A percentile compares a stretch with the other conserved stretches of the same genome.
Evolutionary conservation across 2,888 invertebrate genomes (phyloP).

Genomic region (Coenonympha arcania): DNA sequence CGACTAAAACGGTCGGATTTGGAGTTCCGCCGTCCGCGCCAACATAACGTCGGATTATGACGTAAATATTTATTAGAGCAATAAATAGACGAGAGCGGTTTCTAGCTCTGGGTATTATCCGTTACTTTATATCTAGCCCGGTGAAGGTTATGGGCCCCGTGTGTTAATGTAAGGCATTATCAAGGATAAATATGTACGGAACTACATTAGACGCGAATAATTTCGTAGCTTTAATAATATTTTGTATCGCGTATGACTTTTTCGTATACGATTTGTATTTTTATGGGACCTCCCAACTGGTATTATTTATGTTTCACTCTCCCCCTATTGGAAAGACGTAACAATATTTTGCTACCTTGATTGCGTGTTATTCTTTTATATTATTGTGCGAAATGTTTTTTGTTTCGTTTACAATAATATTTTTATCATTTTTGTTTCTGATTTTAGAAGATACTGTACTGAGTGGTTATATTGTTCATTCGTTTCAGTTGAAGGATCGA

Average conservation of each 20-base stretch:
- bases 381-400: slow-evolving; percentile 4
- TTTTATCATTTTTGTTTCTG: not conserved
- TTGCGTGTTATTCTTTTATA: slow-evolving; percentile 9
- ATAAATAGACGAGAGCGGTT: slow-evolving; percentile 48
- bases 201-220: slow-evolving; percentile 27
- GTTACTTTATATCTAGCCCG: slow-evolving; percentile 40
- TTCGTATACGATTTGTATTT: slow-evolving; percentile 23
- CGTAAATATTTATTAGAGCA: slow-evolving; percentile 57
- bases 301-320: slow-evolving; percentile 17
- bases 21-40: slow-evolving; percentile 36
- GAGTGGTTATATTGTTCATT: not conserved
- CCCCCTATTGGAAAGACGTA: slow-evolving; percentile 12
- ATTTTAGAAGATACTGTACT: too few relatives aligned
- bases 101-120: slow-evolving; percentile 43
- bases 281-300: slow-evolving; percentile 25
- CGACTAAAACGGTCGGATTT: slow-evolving; percentile 29
- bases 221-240: slow-evolving; percentile 19
- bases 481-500: too few relatives aligned
- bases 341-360: slow-evolving; percentile 10
- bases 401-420: slow-evolving; percentile 1
- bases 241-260: slow-evolving; percentile 20
- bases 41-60: slow-evolving; percentile 57
- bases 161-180: slow-evolving; percentile 34
- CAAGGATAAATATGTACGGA: slow-evolving; percentile 27
- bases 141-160: slow-evolving; percentile 36